Base-by-base conservation (phyloP, 2,888 invertebrate species). In the Acanthopleura granulata region DNA sequence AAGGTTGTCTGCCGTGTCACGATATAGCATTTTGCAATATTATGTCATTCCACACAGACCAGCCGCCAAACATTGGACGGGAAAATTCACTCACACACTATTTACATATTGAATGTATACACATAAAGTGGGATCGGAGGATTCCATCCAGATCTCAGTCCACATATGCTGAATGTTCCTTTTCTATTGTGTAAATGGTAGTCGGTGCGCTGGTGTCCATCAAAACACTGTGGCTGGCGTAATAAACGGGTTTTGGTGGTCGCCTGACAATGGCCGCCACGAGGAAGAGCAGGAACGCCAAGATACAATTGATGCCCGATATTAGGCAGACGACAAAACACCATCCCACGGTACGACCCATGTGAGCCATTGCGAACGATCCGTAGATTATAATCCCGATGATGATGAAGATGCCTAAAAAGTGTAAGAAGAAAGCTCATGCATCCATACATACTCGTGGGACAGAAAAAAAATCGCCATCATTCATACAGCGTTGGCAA, bases 381-480 rank as follows among this genome's bases (percentile, higher is more conserved):
- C 83, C 84, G 76, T 81, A 86, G 0, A 87, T 75, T 11, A 83
- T 79, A 15, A 84, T 83, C 12, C 86, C 87, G 1, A 80, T 77
- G 11, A 85, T 72, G 29, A 83, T 84, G n/a, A 77, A 76, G 9
- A 81, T 66, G 3, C 82, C 87, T 87, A 82, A 49, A 83, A 82
- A 72, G 22, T n/a, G 22, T 57, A 4, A 57, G 57, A 57, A n/a
- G 22, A 57, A 57, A 12, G 22, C 22, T 57, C 40, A 40, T 40
- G n/a, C n/a, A n/a, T n/a, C 9, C 40, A 40, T 40, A 9, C 9
- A 40, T 40, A 40, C 40, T 9, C 40, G 3, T 40, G 40, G 40
- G 40, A 40, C 3, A 40, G 40, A 9, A 40, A 40, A n/a, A n/a
- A n/a, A n/a, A n/a, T n/a, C n/a, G n/a, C n/a, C n/a, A n/a, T n/a